These are phyloP conservation scores for Acleris laterana DNA, from an alignment of 2,888 invertebrate species.

Conservation along the genomic window DNA sequence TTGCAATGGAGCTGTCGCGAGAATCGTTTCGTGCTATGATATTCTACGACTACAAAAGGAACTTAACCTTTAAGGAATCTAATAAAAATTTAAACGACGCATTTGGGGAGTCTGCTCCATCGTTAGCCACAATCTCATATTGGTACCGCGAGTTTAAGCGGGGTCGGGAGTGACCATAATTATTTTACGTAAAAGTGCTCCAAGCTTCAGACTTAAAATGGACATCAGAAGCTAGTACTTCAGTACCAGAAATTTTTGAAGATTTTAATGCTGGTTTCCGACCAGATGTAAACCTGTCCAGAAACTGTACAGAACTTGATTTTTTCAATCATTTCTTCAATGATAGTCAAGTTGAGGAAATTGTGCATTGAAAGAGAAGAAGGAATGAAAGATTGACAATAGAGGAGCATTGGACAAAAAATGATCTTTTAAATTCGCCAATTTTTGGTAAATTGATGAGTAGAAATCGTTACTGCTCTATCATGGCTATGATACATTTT, in stretches of 20 bases:
- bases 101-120: too few relatives aligned
- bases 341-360: neutral
- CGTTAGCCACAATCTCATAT: too few relatives aligned
- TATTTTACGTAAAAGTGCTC: neutral
- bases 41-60: too few relatives aligned
- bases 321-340: conserved; percentile 1
- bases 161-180: conserved; percentile 19
- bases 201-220: too few relatives aligned
- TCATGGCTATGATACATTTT: conserved; percentile 36
- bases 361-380: neutral
- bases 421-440: neutral
- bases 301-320: neutral
- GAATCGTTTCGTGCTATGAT: too few relatives aligned
- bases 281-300: conserved; percentile 1
- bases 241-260: too few relatives aligned
- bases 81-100: too few relatives aligned
- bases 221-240: too few relatives aligned
- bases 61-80: too few relatives aligned
- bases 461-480: conserved; percentile 31
- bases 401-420: conserved; percentile 5
- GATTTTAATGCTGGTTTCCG: neutral
- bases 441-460: conserved; percentile 11
- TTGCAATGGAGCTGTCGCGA: too few relatives aligned
- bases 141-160: too few relatives aligned
- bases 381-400: conserved; percentile 5